phyloP scores from a whole-genome alignment of 2,797 vertebrate species.

The Ibycter americanus region DNA sequence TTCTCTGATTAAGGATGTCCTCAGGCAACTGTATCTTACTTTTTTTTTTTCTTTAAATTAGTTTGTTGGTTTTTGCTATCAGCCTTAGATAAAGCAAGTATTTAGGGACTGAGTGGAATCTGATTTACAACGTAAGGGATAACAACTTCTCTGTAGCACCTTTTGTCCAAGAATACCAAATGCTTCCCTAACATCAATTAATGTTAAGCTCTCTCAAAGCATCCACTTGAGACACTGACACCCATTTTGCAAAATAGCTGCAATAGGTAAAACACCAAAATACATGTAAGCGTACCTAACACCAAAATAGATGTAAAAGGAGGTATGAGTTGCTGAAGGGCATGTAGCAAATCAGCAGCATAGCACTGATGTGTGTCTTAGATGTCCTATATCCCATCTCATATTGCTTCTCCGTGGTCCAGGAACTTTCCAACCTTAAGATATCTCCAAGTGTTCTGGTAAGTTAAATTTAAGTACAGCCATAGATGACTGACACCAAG shows the following conservation, averaged over 20 bases:
- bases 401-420: background rate
- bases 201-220: background rate
- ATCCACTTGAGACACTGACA: background rate
- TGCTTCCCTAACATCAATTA: background rate
- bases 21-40: background rate
- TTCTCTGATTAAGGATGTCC: background rate
- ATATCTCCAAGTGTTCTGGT: background rate
- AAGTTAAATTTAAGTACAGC: background rate
- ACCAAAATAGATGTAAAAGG: background rate
- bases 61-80: background rate
- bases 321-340: background rate
- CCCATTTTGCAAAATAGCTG: background rate
- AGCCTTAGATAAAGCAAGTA: background rate
- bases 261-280: background rate
- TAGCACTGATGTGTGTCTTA: background rate
- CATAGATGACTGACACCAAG: background rate
- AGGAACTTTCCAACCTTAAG: background rate
- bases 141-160: background rate
- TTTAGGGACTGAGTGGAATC: background rate
- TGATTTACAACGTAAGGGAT: background rate
- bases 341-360: background rate
- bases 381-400: background rate
- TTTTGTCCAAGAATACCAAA: background rate
- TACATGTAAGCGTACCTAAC: background rate
- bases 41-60: background rate